Evolutionary conservation across 2,888 invertebrate genomes (phyloP).

Genomic region (Mythimna pallens): DNA sequence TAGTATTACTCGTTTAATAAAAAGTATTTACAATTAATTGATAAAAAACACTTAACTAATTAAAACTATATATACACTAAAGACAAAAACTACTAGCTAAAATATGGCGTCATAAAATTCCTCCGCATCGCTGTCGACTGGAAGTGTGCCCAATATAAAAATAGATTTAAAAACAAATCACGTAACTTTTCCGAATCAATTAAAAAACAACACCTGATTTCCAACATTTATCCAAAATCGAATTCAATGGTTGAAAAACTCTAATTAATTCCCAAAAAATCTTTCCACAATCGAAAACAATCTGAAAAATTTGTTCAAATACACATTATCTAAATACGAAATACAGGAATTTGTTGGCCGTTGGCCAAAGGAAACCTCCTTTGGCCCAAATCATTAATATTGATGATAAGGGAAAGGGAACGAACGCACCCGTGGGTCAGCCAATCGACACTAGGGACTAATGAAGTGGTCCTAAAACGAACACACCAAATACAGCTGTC

Average conservation of each 20-base stretch:
- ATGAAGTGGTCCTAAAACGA: constrained; percentile 78
- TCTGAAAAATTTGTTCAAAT: constrained; percentile 64
- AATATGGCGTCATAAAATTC: too few species aligned
- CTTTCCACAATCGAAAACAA: constrained; percentile 39
- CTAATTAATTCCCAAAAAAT: constrained; percentile 32
- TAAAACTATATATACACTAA: too few species aligned
- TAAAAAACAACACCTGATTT: constrained; percentile 32
- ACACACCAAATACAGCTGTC: constrained; percentile 72
- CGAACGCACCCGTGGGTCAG: constrained; percentile 66
- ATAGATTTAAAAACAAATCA: constrained; percentile 7
- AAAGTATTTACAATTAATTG: too few species aligned
- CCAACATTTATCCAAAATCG: constrained; percentile 12
- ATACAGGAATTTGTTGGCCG: constrained; percentile 60
- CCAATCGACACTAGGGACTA: constrained; percentile 83
- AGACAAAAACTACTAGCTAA: too few species aligned
- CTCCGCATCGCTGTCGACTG: too few species aligned
- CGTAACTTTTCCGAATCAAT: constrained; percentile 17
- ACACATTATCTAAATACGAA: constrained; percentile 59
- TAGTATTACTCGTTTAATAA: too few species aligned
- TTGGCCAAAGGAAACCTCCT: constrained; percentile 50
- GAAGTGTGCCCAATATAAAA: too few species aligned
- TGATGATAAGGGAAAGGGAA: constrained; percentile 76
- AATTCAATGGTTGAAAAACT: constrained; percentile 26
- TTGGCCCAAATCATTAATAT: constrained; percentile 78
- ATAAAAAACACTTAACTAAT: too few species aligned